A percentile compares a stretch with the other conserved stretches of the same genome.
Evolutionary conservation across 1,140 invertebrate genomes (phyloP).

Genomic region (Drosophila repletoides): DNA sequence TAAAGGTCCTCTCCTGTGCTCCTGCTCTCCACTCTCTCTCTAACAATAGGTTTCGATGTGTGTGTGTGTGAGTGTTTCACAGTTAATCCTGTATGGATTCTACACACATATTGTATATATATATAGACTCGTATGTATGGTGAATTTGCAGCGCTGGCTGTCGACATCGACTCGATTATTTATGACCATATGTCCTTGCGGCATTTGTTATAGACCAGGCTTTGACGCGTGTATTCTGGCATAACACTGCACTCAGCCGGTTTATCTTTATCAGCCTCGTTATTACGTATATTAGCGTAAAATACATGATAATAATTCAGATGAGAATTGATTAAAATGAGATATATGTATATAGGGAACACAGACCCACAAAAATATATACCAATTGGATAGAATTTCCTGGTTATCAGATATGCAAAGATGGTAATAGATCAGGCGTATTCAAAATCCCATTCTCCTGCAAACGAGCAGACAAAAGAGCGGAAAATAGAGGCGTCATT

Average conservation of each 20-base stretch:
- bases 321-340: background rate
- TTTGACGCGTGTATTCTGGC: background rate
- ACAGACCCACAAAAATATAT: no score
- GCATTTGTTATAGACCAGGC: slow-evolving; percentile 16
- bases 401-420: background rate
- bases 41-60: slow-evolving; percentile 25
- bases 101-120: slow-evolving; percentile 4
- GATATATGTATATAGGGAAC: background rate
- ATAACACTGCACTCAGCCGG: background rate
- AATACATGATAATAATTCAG: slow-evolving; percentile 16
- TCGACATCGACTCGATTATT: slow-evolving; percentile 46
- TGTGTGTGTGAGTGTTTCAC: background rate
- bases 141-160: background rate
- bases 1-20: background rate
- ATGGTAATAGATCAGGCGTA: background rate
- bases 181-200: slow-evolving; percentile 46
- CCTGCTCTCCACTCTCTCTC: background rate
- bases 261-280: slow-evolving; percentile 38
- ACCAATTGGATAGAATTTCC: background rate
- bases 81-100: no score
- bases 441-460: slow-evolving; percentile 3
- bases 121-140: slow-evolving; percentile 8
- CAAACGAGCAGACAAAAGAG: slow-evolving; percentile 34
- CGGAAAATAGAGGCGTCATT: slow-evolving; percentile 20
- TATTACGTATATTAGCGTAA: slow-evolving; percentile 16